These are phyloP conservation scores for Odobenus rosmarus DNA, from an alignment of 2,113 vertebrate species.

Conservation along the genomic window DNA sequence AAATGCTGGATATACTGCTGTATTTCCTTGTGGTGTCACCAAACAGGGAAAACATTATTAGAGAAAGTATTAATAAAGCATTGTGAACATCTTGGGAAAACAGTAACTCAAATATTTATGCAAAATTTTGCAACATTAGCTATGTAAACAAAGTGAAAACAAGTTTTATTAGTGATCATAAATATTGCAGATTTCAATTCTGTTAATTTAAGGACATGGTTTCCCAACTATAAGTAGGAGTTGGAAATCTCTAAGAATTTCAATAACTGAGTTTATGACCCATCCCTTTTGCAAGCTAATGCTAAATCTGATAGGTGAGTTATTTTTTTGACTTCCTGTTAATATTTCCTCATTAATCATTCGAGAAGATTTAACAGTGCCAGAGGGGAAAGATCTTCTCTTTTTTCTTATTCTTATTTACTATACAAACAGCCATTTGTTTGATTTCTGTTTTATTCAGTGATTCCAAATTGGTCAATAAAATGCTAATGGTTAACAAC, in stretches of 20 bases:
- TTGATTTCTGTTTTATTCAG: conserved; percentile 70
- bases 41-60: neutral
- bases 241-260: neutral
- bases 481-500: conserved; percentile 73
- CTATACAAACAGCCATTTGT: conserved; percentile 35
- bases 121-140: neutral
- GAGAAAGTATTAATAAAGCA: neutral
- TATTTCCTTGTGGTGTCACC: neutral
- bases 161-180: neutral
- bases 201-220: neutral
- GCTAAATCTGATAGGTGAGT: neutral
- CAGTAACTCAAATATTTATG: neutral
- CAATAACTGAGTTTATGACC: neutral
- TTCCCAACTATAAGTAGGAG: conserved; percentile 21
- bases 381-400: neutral
- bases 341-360: conserved; percentile 35
- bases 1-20: neutral
- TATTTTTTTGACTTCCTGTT: conserved; percentile 43
- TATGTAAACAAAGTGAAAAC: conserved; percentile 49
- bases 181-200: neutral
- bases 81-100: neutral
- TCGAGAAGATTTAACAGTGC: conserved; percentile 59
- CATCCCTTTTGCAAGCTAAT: neutral
- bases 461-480: conserved; percentile 62
- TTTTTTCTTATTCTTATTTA: conserved; percentile 65